Evolutionary conservation across 2,797 vertebrate genomes (phyloP).

Genomic region (Anguilla pacifica): DNA sequence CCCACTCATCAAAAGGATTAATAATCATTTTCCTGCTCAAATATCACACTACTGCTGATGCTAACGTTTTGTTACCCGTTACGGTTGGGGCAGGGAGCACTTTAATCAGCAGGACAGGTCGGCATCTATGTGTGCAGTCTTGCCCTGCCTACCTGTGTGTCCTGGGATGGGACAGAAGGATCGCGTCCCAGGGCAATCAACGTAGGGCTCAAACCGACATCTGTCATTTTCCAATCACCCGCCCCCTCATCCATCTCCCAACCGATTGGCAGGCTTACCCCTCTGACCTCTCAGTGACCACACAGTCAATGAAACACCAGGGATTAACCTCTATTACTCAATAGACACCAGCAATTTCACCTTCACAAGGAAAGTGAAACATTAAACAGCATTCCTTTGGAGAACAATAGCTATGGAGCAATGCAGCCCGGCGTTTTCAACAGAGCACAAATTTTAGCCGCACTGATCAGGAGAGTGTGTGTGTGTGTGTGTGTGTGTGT

Average conservation of each 20-base stretch:
- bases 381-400: conserved; percentile 14
- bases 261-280: background rate
- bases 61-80: background rate
- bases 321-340: background rate
- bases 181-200: background rate
- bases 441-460: background rate
- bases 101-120: background rate
- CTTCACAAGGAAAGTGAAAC: conserved; percentile 14
- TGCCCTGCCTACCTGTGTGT: background rate
- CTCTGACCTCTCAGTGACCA: background rate
- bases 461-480: background rate
- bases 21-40: background rate
- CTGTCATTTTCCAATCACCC: background rate
- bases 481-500: background rate
- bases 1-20: background rate
- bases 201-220: background rate
- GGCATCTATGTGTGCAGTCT: background rate
- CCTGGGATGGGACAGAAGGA: background rate
- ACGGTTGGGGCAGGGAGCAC: background rate
- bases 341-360: background rate
- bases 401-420: background rate
- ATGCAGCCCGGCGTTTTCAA: background rate
- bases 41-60: background rate
- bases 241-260: background rate
- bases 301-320: background rate